These are phyloP conservation scores for Listronotus oregonensis DNA, from an alignment of 1,140 invertebrate species.

Conservation along the genomic window DNA sequence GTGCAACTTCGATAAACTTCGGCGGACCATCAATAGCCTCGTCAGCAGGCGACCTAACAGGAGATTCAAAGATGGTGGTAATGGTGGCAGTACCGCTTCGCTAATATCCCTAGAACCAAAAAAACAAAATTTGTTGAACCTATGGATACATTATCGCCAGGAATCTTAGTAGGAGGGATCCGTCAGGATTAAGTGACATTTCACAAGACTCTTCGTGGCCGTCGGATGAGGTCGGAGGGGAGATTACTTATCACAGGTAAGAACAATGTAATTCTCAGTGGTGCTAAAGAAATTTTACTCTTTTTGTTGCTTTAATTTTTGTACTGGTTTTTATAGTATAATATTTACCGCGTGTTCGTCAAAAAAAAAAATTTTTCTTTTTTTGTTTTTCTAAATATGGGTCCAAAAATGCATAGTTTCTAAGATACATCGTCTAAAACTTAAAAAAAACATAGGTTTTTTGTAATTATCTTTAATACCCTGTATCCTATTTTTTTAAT, in stretches of 20 bases:
- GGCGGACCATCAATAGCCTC: conserved; percentile 50
- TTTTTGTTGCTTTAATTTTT: no score
- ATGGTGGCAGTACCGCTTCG: conserved; percentile 68
- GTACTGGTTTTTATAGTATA: no score
- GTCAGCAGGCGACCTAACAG: conserved; percentile 53
- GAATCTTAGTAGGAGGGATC: conserved; percentile 33
- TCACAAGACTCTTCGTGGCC: conserved; percentile 75
- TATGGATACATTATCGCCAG: conserved; percentile 35
- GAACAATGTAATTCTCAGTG: no score
- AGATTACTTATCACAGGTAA: conserved; percentile 88
- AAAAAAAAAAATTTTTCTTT: no score
- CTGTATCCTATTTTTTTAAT: no score
- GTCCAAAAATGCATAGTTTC: no score
- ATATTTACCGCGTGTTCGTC: no score
- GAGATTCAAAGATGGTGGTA: conserved; percentile 52
- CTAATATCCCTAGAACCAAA: conserved; percentile 58
- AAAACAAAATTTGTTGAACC: conserved; percentile 20
- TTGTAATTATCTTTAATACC: no score
- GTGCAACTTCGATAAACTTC: conserved; percentile 48
- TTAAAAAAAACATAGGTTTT: no score
- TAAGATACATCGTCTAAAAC: no score
- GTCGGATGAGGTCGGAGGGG: conserved; percentile 73
- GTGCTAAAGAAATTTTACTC: no score
- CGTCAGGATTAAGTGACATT: conserved; percentile 65
- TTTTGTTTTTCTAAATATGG: no score